Percentiles rank a stretch among this genome's conserved stretches.
Evolutionary conservation across 2,113 vertebrate species (phyloP).

Genomic region (Paratilapia polleni): DNA sequence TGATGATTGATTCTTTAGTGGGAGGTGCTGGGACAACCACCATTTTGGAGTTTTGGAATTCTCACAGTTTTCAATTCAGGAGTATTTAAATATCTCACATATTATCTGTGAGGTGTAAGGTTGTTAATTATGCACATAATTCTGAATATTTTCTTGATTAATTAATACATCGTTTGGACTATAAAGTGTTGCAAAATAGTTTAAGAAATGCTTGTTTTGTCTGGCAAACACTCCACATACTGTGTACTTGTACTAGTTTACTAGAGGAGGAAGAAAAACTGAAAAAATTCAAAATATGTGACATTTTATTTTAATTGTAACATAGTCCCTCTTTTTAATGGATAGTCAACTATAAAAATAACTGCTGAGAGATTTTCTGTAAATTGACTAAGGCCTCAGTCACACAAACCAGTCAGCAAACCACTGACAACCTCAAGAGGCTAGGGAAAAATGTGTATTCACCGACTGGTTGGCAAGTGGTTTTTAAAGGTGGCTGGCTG

Average conservation of each 20-base stretch:
- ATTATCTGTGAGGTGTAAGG: background rate
- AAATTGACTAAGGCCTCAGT: background rate
- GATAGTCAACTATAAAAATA: background rate
- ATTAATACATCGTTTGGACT: background rate
- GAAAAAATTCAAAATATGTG: background rate
- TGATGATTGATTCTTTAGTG: background rate
- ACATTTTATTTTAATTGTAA: background rate
- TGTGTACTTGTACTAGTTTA: background rate
- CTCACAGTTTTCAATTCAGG: background rate
- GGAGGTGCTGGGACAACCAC: background rate
- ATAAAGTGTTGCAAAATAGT: background rate
- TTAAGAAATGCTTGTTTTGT: background rate
- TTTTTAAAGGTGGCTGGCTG: background rate
- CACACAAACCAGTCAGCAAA: background rate
- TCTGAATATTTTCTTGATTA: background rate
- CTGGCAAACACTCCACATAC: background rate
- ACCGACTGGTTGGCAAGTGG: background rate
- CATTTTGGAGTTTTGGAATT: background rate
- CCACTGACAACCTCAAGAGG: background rate
- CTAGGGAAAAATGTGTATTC: background rate
- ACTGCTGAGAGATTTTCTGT: background rate
- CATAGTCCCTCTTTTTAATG: background rate
- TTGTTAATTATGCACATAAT: background rate
- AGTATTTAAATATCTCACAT: background rate
- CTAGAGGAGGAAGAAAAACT: fast-evolving